Conservation (phyloP, 2,888 invertebrate genomes). For the Rotaria sp. region DNA sequence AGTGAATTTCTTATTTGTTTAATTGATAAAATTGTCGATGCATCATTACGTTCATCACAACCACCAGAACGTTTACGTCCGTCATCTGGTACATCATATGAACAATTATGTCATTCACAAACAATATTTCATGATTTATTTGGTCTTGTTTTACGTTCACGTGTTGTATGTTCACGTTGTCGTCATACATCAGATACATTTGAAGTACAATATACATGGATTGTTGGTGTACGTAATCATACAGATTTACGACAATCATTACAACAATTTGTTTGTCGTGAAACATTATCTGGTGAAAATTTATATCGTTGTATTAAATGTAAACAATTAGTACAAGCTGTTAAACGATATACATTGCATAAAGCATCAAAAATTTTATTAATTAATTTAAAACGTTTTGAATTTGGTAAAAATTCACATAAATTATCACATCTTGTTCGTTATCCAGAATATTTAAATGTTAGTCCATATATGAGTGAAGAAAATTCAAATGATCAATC, state of each 20-base stretch:
- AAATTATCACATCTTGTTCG: constrained; percentile 40
- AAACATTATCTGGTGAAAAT: constrained; percentile 76
- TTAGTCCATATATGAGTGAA: constrained; percentile 63
- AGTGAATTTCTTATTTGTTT: constrained; percentile 72
- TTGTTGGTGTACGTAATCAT: constrained; percentile 4
- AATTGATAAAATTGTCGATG: constrained; percentile 36
- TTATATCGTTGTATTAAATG: constrained; percentile 81
- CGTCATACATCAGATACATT: constrained; percentile 85
- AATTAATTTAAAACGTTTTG: constrained; percentile 76
- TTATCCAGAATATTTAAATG: constrained; percentile 64
- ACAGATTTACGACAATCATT: constrained; percentile 75
- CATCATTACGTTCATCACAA: constrained; percentile 15
- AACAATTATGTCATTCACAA: constrained; percentile 28
- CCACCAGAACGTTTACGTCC: background rate
- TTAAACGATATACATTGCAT: constrained; percentile 84
- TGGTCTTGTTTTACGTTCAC: constrained; percentile 49
- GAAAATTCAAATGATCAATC: background rate
- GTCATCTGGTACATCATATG: background rate
- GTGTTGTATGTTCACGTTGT: constrained; percentile 77
- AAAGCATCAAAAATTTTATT: constrained; percentile 84
- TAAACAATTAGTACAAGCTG: constrained; percentile 82
- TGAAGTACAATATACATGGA: constrained; percentile 58
- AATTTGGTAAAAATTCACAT: constrained; percentile 38
- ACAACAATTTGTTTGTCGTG: constrained; percentile 77
- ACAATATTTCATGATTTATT: constrained; percentile 23